Conservation (phyloP, 2,888 invertebrate species). For the Limnephilus rhombicus region DNA sequence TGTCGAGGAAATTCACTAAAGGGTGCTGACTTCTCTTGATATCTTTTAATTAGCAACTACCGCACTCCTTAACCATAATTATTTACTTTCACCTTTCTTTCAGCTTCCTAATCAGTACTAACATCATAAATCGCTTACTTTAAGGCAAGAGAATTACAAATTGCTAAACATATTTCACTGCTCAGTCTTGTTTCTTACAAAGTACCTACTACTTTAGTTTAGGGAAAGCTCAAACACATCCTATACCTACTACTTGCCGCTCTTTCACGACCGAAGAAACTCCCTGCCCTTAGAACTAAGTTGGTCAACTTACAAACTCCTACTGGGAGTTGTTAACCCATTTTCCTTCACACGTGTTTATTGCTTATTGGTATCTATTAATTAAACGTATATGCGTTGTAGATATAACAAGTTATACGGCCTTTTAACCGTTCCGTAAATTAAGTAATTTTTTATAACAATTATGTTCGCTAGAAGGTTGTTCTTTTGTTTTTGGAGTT, state of each 20-base stretch:
- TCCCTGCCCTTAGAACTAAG: slow-evolving; percentile 46
- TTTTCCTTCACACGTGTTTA: not conserved
- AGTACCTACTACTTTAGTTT: not conserved
- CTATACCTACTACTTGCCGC: not conserved
- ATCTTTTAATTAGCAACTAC: too few species aligned
- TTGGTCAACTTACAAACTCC: slow-evolving; percentile 38
- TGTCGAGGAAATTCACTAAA: too few species aligned
- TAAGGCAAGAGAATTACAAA: not conserved
- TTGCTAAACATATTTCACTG: not conserved
- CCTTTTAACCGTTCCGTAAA: not conserved
- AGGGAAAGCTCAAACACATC: not conserved
- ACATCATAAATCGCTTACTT: not conserved
- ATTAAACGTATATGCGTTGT: not conserved
- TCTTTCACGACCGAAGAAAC: slow-evolving; percentile 50
- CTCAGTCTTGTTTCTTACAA: not conserved
- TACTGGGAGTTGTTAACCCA: slow-evolving; percentile 13
- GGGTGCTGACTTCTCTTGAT: too few species aligned
- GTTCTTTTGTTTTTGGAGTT: not conserved
- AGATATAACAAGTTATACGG: not conserved
- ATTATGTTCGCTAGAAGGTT: not conserved
- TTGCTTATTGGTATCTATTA: not conserved
- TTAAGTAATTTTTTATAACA: not conserved
- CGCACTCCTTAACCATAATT: too few species aligned
- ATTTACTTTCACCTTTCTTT: too few species aligned
- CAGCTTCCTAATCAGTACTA: too few species aligned